Evolutionary conservation across 2,888 invertebrate species (phyloP).

Genomic region (Hyalella azteca): DNA sequence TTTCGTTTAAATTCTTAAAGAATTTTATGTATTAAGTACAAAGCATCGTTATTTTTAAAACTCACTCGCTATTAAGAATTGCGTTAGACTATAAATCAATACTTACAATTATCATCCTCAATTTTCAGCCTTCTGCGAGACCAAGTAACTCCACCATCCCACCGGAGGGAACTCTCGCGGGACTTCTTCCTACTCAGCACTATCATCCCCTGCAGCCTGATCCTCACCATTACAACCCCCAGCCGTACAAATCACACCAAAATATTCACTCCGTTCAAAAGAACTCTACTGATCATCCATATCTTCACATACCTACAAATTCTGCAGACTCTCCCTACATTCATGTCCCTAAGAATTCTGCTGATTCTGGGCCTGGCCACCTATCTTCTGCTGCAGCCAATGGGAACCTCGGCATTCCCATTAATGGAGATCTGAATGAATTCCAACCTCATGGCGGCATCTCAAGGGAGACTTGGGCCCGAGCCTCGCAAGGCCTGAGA

Average conservation of each 20-base stretch:
- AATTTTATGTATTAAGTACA: not conserved
- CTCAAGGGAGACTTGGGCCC: not conserved
- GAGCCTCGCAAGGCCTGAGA: not conserved
- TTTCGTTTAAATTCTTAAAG: not conserved
- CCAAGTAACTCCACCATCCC: constrained; percentile 41
- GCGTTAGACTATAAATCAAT: no score
- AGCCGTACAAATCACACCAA: not conserved
- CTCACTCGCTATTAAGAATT: no score
- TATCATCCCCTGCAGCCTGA: not conserved
- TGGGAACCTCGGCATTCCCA: constrained; percentile 2
- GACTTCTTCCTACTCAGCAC: constrained; percentile 41
- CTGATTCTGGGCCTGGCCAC: not conserved
- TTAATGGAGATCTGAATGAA: not conserved
- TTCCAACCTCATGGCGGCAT: not conserved
- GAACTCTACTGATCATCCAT: not conserved
- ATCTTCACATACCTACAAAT: not conserved
- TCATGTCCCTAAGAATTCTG: not conserved
- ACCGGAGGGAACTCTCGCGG: constrained; percentile 53
- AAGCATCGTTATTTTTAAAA: not conserved
- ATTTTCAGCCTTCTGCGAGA: not conserved
- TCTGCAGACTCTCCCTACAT: not conserved
- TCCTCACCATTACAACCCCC: not conserved
- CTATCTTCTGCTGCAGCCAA: not conserved
- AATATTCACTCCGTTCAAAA: not conserved
- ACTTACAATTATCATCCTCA: no score